Evolutionary conservation across 2,113 vertebrate species (phyloP).

Genomic region (Catagonus wagneri): DNA sequence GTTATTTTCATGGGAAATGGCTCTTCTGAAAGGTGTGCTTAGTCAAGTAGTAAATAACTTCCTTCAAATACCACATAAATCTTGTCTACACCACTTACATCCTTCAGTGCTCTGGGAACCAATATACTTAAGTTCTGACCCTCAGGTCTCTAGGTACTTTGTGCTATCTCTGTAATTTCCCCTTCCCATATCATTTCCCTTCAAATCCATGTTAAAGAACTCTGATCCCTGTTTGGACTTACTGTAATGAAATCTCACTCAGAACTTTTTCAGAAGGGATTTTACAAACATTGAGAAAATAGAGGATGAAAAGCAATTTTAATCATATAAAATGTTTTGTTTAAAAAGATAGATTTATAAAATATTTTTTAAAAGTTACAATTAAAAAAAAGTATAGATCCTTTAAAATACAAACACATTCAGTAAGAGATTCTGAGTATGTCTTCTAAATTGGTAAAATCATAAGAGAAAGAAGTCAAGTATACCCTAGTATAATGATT

Average conservation of each 20-base stretch:
- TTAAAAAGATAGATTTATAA: background rate
- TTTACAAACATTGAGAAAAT: background rate
- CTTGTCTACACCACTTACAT: conserved; percentile 43
- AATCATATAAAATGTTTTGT: background rate
- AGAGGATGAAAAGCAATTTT: background rate
- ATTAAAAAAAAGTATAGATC: background rate
- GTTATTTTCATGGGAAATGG: conserved; percentile 47
- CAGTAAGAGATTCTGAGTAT: background rate
- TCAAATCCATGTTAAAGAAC: conserved; percentile 43
- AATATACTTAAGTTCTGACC: conserved; percentile 59
- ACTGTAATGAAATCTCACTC: conserved; percentile 35
- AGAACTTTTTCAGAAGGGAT: background rate
- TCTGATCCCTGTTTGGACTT: conserved; percentile 1
- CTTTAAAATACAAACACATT: background rate
- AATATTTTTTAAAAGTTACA: background rate
- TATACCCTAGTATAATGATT: background rate
- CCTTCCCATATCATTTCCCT: background rate
- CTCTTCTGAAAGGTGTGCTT: conserved; percentile 71
- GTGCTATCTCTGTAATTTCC: background rate
- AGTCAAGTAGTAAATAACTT: conserved; percentile 80
- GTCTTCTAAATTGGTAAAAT: background rate
- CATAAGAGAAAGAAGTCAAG: background rate
- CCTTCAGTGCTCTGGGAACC: conserved; percentile 62
- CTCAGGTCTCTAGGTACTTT: conserved; percentile 4
- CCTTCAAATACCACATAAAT: conserved; percentile 72